phyloP scores from a whole-genome alignment of 2,113 vertebrate species.

The Upupa epops region DNA sequence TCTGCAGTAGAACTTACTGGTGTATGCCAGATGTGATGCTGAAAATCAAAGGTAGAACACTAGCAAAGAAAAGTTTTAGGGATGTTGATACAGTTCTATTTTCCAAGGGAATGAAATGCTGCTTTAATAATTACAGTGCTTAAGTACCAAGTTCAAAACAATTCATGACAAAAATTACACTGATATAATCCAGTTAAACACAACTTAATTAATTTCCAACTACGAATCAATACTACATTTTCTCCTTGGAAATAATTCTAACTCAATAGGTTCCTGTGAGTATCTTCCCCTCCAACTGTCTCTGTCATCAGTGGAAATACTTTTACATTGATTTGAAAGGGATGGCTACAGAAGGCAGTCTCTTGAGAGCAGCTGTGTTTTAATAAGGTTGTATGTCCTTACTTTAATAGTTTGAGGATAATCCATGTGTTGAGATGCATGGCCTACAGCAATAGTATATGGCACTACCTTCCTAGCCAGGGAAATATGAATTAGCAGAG shows the following conservation, averaged over 20 bases:
- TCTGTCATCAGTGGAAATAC: not conserved
- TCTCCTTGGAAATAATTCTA: not conserved
- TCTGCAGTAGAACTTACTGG: not conserved
- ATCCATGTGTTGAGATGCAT: accelerated
- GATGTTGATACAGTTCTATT: not conserved
- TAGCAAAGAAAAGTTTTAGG: not conserved
- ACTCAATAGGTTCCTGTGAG: not conserved
- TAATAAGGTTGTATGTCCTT: not conserved
- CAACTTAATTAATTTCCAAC: not conserved
- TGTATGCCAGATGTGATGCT: not conserved
- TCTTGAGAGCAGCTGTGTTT: not conserved
- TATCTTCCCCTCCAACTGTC: not conserved
- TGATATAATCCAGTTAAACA: not conserved
- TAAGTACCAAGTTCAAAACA: not conserved
- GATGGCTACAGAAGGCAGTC: not conserved
- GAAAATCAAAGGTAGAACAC: not conserved
- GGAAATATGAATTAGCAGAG: not conserved
- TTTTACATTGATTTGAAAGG: not conserved
- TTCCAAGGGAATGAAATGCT: not conserved
- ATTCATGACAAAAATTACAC: not conserved
- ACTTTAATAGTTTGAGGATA: not conserved
- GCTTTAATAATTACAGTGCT: not conserved
- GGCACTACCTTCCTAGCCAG: not conserved
- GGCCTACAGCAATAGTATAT: not conserved
- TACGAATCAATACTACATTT: not conserved